These are phyloP conservation scores for Gobio occitaniae DNA, from an alignment of 2,797 vertebrate genomes.

Conservation along the genomic window DNA sequence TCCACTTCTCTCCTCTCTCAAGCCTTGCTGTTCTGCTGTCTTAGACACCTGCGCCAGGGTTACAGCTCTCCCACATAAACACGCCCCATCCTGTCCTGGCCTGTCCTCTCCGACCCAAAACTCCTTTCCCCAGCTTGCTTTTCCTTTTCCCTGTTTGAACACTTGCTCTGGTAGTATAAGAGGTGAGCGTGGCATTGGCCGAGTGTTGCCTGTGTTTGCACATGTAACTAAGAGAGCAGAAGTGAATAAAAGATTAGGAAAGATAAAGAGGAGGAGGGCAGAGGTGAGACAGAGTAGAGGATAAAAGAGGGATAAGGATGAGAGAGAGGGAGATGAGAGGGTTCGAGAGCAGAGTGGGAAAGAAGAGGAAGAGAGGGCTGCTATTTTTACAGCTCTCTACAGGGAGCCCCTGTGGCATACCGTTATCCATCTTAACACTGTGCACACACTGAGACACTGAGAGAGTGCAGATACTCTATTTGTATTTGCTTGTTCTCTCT, in stretches of 20 bases:
- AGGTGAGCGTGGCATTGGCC: background rate
- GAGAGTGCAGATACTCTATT: conserved; percentile 22
- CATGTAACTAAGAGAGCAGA: conserved; percentile 35
- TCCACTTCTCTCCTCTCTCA: conserved; percentile 28
- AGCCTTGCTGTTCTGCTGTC: conserved; percentile 25
- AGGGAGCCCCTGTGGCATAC: conserved; percentile 58
- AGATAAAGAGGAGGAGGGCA: conserved; percentile 56
- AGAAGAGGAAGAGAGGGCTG: conserved; percentile 56
- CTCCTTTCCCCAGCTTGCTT: background rate
- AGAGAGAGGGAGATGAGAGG: conserved; percentile 54
- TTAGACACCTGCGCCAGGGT: conserved; percentile 42
- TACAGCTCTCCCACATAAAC: conserved; percentile 11
- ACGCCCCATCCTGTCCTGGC: background rate
- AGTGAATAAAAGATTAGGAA: conserved; percentile 43
- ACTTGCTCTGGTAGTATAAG: background rate
- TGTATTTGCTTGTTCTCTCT: conserved; percentile 25
- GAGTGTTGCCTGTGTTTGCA: conserved; percentile 42
- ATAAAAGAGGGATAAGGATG: conserved; percentile 60
- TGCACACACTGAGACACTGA: conserved; percentile 37
- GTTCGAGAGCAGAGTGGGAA: conserved; percentile 39
- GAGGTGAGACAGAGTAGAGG: conserved; percentile 66
- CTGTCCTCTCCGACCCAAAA: background rate
- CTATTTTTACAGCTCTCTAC: conserved; percentile 54
- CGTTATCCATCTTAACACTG: conserved; percentile 61
- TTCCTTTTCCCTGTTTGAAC: background rate